Evolutionary conservation across 2,888 invertebrate species (phyloP).

Genomic region (Liodrosophila aerea): DNA sequence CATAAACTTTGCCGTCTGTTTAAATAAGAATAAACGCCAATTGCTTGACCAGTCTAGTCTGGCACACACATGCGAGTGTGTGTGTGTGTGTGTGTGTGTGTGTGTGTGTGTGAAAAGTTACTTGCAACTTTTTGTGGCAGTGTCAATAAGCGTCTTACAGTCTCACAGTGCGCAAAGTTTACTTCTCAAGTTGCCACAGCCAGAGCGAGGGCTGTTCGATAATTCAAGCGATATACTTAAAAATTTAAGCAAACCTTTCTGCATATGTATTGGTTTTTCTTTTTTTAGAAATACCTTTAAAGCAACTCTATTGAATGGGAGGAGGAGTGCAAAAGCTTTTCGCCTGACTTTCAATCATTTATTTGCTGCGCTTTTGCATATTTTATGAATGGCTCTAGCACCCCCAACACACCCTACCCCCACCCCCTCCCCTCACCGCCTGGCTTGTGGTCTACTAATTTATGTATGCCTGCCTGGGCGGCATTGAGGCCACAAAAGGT

Average conservation of each 20-base stretch:
- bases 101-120: conserved; percentile 28
- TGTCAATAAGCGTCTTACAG: conserved; percentile 73
- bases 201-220: neutral
- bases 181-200: conserved; percentile 2
- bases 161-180: conserved; percentile 47
- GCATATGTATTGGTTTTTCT: no score
- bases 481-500: conserved; percentile 52
- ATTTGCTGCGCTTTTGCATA: conserved; percentile 17
- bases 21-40: no score
- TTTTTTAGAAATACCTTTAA: no score
- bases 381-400: conserved; percentile 28
- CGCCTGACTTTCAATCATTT: conserved; percentile 18
- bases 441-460: conserved; percentile 62
- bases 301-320: no score
- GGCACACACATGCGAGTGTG: neutral
- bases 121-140: conserved; percentile 45
- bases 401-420: conserved; percentile 7
- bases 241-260: no score
- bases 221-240: neutral
- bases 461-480: conserved; percentile 61
- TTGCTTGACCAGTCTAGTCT: no score
- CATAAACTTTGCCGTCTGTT: neutral
- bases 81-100: neutral
- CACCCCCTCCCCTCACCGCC: neutral
- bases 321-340: conserved; percentile 3